These are phyloP conservation scores for Atopsyche davidsoni DNA, from an alignment of 1,140 invertebrate genomes.

Conservation along the genomic window DNA sequence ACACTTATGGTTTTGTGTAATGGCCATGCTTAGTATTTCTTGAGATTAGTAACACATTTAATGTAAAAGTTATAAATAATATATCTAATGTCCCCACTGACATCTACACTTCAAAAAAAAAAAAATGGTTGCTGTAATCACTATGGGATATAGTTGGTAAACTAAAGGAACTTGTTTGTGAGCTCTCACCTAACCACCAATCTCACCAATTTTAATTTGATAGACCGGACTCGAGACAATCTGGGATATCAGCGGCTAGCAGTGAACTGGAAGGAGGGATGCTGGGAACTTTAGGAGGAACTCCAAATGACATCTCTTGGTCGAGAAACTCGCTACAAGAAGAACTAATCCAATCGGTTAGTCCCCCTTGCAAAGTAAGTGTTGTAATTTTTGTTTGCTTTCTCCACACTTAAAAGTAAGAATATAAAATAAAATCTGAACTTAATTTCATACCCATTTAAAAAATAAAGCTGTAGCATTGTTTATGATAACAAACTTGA, in stretches of 20 bases:
- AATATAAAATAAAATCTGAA: too few relatives aligned
- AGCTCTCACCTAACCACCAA: too few relatives aligned
- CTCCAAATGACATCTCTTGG: conserved; percentile 50
- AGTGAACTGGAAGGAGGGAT: conserved; percentile 37
- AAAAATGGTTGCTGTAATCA: background rate
- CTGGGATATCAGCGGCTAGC: conserved; percentile 24
- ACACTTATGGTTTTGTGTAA: too few relatives aligned
- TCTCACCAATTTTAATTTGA: conserved; percentile 7
- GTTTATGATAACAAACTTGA: too few relatives aligned
- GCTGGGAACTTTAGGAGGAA: conserved; percentile 37
- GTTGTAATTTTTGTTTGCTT: conserved; percentile 21
- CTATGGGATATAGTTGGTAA: too few relatives aligned
- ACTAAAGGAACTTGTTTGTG: too few relatives aligned
- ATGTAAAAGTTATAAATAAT: background rate
- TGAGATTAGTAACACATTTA: too few relatives aligned
- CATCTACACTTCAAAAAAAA: conserved; percentile 2
- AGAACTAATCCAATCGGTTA: conserved; percentile 56
- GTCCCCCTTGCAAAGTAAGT: conserved; percentile 30
- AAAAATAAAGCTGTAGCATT: too few relatives aligned
- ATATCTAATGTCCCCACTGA: too few relatives aligned
- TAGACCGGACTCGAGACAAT: conserved; percentile 45
- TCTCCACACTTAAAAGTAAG: too few relatives aligned
- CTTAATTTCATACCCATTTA: too few relatives aligned
- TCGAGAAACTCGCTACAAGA: conserved; percentile 61
- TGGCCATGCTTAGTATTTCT: too few relatives aligned